Conservation (phyloP, 1,140 invertebrate species). For the Ericerus pela region DNA sequence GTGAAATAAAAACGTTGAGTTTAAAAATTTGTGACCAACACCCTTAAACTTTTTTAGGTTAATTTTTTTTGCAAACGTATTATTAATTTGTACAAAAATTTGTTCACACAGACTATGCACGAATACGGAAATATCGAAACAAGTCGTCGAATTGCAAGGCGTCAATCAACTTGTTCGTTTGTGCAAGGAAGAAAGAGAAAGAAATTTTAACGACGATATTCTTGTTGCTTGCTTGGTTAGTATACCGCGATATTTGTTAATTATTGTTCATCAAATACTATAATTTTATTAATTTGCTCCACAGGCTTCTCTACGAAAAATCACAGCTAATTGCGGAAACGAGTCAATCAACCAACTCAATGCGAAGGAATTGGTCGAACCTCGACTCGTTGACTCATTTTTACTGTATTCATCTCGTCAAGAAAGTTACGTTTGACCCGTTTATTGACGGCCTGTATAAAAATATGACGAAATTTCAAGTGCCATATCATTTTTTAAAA, state of each 20-base stretch:
- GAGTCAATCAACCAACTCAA: slow-evolving; percentile 36
- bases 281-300: slow-evolving; percentile 24
- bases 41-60: too few relatives aligned
- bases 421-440: slow-evolving; percentile 43
- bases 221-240: slow-evolving; percentile 57
- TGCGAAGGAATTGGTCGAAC: slow-evolving; percentile 46
- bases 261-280: slow-evolving; percentile 6
- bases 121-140: slow-evolving; percentile 50
- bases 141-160: slow-evolving; percentile 59
- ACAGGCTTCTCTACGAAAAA: slow-evolving; percentile 51
- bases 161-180: slow-evolving; percentile 55
- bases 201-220: slow-evolving; percentile 56
- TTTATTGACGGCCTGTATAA: background rate
- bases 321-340: slow-evolving; percentile 40
- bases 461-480: too few relatives aligned
- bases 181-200: slow-evolving; percentile 48
- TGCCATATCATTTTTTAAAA: too few relatives aligned
- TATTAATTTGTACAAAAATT: background rate
- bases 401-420: slow-evolving; percentile 49
- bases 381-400: slow-evolving; percentile 50
- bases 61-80: too few relatives aligned
- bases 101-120: slow-evolving; percentile 54
- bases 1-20: too few relatives aligned
- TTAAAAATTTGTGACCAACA: too few relatives aligned
- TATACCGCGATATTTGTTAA: slow-evolving; percentile 20